Conservation (phyloP, 2,797 vertebrate genomes). For the Myotis findleyi region DNA sequence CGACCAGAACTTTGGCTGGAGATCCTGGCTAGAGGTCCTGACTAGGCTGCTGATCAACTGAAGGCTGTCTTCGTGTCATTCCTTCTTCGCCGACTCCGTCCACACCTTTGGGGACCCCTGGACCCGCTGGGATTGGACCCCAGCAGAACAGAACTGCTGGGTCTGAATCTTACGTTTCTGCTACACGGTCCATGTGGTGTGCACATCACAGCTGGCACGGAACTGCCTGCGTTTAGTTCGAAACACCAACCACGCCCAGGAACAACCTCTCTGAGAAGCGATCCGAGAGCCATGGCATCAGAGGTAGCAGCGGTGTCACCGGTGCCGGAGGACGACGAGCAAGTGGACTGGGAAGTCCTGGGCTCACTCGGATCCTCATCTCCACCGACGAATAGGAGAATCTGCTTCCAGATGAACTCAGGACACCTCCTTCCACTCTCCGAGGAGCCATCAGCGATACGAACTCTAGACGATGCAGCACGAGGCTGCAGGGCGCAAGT, state of each 20-base stretch:
- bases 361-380: too few relatives aligned
- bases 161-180: slow-evolving; percentile 78
- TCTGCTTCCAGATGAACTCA: not conserved
- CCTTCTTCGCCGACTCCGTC: too few relatives aligned
- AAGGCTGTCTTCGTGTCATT: too few relatives aligned
- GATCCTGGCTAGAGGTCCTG: too few relatives aligned
- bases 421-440: rapidly evolving
- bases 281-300: not conserved
- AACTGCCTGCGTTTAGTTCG: rapidly evolving
- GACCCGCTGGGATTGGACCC: too few relatives aligned
- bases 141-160: slow-evolving; percentile 83
- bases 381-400: rapidly evolving
- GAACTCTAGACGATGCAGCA: rapidly evolving
- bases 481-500: rapidly evolving
- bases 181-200: rapidly evolving
- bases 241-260: rapidly evolving
- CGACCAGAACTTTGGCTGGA: too few relatives aligned
- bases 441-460: rapidly evolving
- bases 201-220: not conserved
- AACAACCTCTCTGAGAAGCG: rapidly evolving
- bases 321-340: too few relatives aligned
- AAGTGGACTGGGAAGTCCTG: too few relatives aligned
- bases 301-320: too few relatives aligned
- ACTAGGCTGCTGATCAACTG: too few relatives aligned
- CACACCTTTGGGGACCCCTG: too few relatives aligned